Base-by-base conservation (phyloP, 2,797 vertebrate species). In the Acanthornis magna region DNA sequence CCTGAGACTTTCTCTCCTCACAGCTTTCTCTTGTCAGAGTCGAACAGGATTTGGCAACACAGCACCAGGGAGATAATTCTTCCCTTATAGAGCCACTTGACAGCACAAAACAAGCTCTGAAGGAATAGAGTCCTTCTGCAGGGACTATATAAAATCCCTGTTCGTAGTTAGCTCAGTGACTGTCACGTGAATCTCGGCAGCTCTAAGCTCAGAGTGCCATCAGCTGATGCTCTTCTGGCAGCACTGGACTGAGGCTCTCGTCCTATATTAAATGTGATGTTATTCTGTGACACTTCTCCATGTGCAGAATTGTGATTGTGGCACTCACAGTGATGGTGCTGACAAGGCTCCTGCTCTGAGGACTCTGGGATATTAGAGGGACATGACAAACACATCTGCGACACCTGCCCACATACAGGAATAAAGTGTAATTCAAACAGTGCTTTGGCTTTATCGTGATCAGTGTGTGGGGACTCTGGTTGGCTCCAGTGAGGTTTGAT, bases 151-250 rank as follows among this genome's bases (percentile, higher is more conserved):
- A 45, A 68, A 73, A 54, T 43, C 70, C 17, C 54, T 58, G 4
- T 25, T 51, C 0, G 0, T 42, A 38, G 29, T 23, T 55, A 38
- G 10, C 63, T 66, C 55, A 51, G 34, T 43, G 25, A 5, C 14
- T 62, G 9, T 7, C 12, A 1, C 1, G 0, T 25, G 13, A 36
- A 38, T 32, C 38, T 70, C 68, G 47, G 57, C 57, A 55, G 27
- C 30, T 48, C 43, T 71, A 4, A 2, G 1, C 53, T 80, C 53
- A 17, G 34, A 30, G 9, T 38, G 26, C 30, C 66, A 36, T 8
- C 55, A 85, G 36, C 38, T 38, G 48, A n/a, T 30, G 27, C 21
- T 72, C 8, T 54, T 29, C 45, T 67, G 54, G 26, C 53, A 82
- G 18, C 14, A 10, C 2, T 53, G 20, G 11, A 32, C 62, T 6